Conservation (phyloP, 1,140 invertebrate genomes). For the Neuroterus valhalla region DNA sequence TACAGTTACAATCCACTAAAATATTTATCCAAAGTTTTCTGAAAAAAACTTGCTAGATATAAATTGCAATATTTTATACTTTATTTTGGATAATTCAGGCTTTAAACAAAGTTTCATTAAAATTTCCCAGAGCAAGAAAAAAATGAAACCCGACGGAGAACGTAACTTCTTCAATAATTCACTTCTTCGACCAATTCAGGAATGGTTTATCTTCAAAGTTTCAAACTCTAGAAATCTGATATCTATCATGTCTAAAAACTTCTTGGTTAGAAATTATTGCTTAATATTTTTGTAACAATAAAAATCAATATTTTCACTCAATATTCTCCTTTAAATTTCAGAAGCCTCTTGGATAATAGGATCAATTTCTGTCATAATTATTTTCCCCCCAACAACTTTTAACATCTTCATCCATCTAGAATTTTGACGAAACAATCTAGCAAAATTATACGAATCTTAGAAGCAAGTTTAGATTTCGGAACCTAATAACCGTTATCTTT, state of each 20-base stretch:
- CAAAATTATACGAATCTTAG: constrained; percentile 19
- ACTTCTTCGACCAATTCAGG: too few species aligned
- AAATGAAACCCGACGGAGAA: too few species aligned
- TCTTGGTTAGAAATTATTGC: too few species aligned
- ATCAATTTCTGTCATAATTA: not conserved
- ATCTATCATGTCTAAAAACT: too few species aligned
- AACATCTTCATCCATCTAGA: not conserved
- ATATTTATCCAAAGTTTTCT: constrained; percentile 7
- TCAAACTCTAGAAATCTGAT: too few species aligned
- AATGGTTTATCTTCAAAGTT: too few species aligned
- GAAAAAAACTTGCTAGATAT: not conserved
- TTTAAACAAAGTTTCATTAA: not conserved
- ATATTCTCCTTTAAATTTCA: too few species aligned
- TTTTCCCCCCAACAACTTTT: not conserved
- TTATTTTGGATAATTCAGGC: not conserved
- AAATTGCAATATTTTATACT: constrained; percentile 8
- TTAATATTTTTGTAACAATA: too few species aligned
- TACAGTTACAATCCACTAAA: constrained; percentile 1
- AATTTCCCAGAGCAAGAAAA: not conserved
- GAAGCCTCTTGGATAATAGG: too few species aligned
- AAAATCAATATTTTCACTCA: too few species aligned
- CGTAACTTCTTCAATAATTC: too few species aligned
- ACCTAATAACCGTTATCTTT: constrained; percentile 16
- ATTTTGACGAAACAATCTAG: constrained; percentile 15
- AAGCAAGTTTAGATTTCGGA: not conserved